A percentile compares a stretch with the other conserved stretches of the same genome.
Conservation (phyloP, 2,888 invertebrate species). For the Eupithecia inturbata region DNA sequence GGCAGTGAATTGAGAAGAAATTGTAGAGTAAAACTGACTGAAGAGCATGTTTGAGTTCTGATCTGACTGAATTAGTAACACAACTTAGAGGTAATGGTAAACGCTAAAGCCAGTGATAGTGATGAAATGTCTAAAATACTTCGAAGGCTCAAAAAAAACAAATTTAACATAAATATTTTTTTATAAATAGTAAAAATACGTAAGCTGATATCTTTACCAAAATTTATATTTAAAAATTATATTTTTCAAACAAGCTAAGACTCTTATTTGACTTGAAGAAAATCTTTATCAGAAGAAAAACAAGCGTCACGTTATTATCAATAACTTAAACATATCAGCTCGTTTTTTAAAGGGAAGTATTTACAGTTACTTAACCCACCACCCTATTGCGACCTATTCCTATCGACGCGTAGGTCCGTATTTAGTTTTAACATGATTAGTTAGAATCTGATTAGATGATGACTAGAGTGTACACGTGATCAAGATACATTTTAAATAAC, state of each 20-base stretch:
- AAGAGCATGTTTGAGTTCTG: neutral
- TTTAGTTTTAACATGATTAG: slow-evolving; percentile 43
- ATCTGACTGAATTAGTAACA: neutral
- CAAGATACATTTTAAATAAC: neutral
- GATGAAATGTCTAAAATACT: neutral
- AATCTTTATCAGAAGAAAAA: neutral
- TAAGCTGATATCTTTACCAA: neutral
- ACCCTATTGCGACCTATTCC: no score
- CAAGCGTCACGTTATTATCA: neutral
- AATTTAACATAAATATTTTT: neutral
- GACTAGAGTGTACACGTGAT: slow-evolving; percentile 40
- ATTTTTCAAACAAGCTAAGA: neutral
- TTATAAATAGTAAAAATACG: neutral
- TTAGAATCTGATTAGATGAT: no score
- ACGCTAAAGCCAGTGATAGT: neutral
- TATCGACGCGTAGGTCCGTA: slow-evolving; percentile 36
- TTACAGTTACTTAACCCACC: neutral
- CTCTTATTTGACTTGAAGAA: neutral
- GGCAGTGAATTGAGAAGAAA: neutral
- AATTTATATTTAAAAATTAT: neutral
- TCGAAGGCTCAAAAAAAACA: neutral
- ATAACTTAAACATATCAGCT: neutral
- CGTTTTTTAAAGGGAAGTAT: neutral
- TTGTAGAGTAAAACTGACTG: neutral
- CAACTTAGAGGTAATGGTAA: neutral